Percentiles rank a stretch among this genome's conserved stretches.
These are phyloP conservation scores for Drosophila ambigua DNA, from an alignment of 1,140 invertebrate genomes.

Conservation along the genomic window DNA sequence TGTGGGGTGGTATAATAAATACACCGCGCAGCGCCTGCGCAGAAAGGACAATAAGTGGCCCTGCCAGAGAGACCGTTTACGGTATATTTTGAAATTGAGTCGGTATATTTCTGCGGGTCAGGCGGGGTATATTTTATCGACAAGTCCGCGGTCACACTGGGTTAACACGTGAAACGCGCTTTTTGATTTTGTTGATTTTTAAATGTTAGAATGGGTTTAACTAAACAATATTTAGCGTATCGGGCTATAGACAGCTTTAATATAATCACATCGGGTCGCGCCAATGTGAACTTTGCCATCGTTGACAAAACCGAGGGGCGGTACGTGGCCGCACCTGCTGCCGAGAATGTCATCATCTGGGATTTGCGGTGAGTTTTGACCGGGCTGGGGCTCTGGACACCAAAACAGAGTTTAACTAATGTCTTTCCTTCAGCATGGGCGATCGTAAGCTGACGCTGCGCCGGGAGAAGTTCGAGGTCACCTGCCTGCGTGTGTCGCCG, in stretches of 20 bases:
- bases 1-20: constrained; percentile 39
- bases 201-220: constrained; percentile 92
- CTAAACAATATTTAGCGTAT: constrained; percentile 98
- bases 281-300: constrained; percentile 91
- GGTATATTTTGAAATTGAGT: background rate
- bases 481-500: constrained; percentile 88
- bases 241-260: constrained; percentile 92
- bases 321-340: constrained; percentile 94
- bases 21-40: constrained; percentile 53
- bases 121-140: constrained; percentile 20
- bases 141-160: background rate
- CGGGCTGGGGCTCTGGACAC: background rate
- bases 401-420: too few species aligned
- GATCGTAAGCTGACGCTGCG: constrained; percentile 92
- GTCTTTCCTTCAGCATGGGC: constrained; percentile 86
- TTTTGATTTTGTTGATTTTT: constrained; percentile 27
- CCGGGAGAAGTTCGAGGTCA: constrained; percentile 92
- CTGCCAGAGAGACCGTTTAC: background rate
- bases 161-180: constrained; percentile 64
- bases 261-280: constrained; percentile 91
- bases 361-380: constrained; percentile 87
- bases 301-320: constrained; percentile 90
- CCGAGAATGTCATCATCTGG: constrained; percentile 97
- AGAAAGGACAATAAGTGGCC: constrained; percentile 18
- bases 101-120: background rate